A percentile compares a stretch with the other conserved stretches of the same genome.
These are phyloP conservation scores for Diachasmimorpha longicaudata DNA, from an alignment of 1,140 invertebrate species.

Conservation along the genomic window DNA sequence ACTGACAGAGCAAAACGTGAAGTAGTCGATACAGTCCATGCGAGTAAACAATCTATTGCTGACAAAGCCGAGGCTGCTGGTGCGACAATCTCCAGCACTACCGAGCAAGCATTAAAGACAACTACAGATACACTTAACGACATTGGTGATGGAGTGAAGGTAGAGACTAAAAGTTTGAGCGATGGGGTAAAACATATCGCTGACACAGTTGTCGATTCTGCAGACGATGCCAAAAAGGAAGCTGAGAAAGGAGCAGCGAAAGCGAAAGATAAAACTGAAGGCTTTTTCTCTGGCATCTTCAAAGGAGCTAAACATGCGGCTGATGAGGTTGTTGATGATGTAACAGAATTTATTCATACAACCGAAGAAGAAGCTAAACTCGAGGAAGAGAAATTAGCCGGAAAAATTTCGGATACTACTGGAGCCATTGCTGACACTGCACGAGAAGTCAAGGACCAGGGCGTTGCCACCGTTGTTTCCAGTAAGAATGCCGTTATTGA, in stretches of 20 bases:
- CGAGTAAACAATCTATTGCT: neutral
- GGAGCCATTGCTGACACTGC: neutral
- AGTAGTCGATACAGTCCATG: neutral
- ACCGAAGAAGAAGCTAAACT: slow-evolving; percentile 32
- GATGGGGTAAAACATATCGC: slow-evolving; percentile 37
- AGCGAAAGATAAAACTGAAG: slow-evolving; percentile 35
- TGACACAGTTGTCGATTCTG: slow-evolving; percentile 27
- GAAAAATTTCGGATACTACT: slow-evolving; percentile 6
- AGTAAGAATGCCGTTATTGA: slow-evolving; percentile 23
- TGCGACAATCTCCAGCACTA: neutral
- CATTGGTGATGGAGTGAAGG: slow-evolving; percentile 16
- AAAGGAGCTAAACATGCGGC: slow-evolving; percentile 38
- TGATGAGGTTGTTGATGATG: slow-evolving; percentile 33
- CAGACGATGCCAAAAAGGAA: slow-evolving; percentile 34
- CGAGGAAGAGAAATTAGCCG: slow-evolving; percentile 30
- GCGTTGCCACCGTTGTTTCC: neutral
- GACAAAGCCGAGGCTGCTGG: neutral
- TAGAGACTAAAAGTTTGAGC: slow-evolving; percentile 36
- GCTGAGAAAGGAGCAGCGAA: slow-evolving; percentile 31
- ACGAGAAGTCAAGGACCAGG: neutral
- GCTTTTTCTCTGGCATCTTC: slow-evolving; percentile 42
- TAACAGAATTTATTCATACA: slow-evolving; percentile 35
- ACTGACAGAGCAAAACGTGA: neutral
- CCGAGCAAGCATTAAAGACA: neutral
- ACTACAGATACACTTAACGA: slow-evolving; percentile 36